phyloP scores from a whole-genome alignment of 2,113 vertebrate species.

The Chaetura pelagica region DNA sequence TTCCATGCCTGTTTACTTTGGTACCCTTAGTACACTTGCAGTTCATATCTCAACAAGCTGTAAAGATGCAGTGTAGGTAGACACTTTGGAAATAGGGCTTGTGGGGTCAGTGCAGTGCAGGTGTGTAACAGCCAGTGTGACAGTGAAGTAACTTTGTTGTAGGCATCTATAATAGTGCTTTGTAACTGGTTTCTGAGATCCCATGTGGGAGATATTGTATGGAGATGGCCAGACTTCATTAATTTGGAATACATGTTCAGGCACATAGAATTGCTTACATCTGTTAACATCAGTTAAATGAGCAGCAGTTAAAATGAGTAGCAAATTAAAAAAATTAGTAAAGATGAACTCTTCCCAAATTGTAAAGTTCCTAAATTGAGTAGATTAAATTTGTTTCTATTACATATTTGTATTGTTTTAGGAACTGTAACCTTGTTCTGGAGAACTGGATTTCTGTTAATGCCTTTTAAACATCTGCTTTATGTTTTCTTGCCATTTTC shows the following conservation, averaged over 20 bases:
- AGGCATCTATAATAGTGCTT: background rate
- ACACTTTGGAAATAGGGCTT: rapidly evolving
- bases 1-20: background rate
- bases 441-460: background rate
- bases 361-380: background rate
- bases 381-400: background rate
- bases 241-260: background rate
- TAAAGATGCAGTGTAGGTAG: background rate
- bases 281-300: background rate
- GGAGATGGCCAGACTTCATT: background rate
- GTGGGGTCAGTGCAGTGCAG: background rate
- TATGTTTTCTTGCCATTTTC: background rate
- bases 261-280: background rate
- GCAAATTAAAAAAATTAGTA: background rate
- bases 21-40: background rate
- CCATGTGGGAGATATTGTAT: background rate
- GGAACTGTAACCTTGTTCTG: background rate
- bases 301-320: background rate
- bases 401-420: background rate
- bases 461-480: background rate
- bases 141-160: background rate
- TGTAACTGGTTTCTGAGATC: background rate
- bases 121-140: background rate
- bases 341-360: background rate
- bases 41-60: background rate